Conservation (phyloP, 2,888 invertebrate species). For the Pardosa pseudoannulata region DNA sequence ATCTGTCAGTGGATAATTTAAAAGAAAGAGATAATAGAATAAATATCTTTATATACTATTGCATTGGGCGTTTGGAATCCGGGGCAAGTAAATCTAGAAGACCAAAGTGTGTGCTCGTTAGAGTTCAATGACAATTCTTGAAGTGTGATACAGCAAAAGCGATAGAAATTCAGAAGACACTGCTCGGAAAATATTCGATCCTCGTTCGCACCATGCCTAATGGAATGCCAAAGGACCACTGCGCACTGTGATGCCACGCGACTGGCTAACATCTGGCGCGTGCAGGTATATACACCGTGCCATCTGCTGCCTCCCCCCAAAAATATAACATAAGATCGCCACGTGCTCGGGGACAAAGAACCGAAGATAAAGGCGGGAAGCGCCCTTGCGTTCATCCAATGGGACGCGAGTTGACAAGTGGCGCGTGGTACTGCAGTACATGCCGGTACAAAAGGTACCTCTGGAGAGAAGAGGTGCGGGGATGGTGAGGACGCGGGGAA, state of each 20-base stretch:
- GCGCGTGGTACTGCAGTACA: conserved; percentile 54
- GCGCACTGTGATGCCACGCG: conserved; percentile 53
- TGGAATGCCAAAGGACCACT: conserved; percentile 54
- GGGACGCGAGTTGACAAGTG: conserved; percentile 61
- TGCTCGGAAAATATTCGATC: conserved; percentile 8
- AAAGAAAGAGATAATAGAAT: too few species aligned
- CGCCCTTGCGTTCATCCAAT: conserved; percentile 43
- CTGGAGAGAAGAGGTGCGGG: conserved; percentile 18
- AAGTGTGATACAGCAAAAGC: too few species aligned
- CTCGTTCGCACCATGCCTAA: conserved; percentile 40
- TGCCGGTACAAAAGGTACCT: conserved; percentile 49
- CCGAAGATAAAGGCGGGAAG: conserved; percentile 49
- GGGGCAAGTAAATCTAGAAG: too few species aligned
- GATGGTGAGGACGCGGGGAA: neutral
- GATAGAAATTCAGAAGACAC: too few species aligned
- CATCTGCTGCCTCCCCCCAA: conserved; percentile 37
- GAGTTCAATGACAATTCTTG: too few species aligned
- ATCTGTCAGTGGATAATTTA: too few species aligned
- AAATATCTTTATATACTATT: too few species aligned
- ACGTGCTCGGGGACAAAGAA: conserved; percentile 57
- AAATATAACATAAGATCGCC: conserved; percentile 42
- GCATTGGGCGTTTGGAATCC: too few species aligned
- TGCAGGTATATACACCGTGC: conserved; percentile 44
- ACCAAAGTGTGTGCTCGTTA: too few species aligned
- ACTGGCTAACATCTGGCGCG: conserved; percentile 57